These are phyloP conservation scores for Tamias sibiricus DNA, from an alignment of 2,113 vertebrate species.

Conservation along the genomic window DNA sequence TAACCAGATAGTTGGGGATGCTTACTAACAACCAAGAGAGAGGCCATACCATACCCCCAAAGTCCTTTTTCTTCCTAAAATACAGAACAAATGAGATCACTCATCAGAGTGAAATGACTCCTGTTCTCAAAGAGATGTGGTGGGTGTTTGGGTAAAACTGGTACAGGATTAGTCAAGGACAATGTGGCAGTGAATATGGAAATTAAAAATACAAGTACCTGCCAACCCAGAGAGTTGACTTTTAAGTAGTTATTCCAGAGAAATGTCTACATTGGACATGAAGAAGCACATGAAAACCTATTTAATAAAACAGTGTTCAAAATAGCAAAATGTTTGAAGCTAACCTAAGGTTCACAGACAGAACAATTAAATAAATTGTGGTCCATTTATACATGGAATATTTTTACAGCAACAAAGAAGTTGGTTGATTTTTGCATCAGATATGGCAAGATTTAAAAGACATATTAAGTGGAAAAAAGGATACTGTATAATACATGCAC, in stretches of 20 bases:
- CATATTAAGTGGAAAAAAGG: background rate
- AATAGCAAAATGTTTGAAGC: background rate
- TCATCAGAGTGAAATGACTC: background rate
- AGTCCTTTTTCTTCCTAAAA: background rate
- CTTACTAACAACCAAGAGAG: background rate
- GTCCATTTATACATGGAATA: background rate
- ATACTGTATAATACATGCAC: background rate
- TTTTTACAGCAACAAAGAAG: background rate
- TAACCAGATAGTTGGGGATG: background rate
- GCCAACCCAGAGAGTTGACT: background rate
- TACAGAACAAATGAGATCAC: background rate
- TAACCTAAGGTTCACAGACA: background rate
- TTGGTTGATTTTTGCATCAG: background rate
- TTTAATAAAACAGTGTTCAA: background rate
- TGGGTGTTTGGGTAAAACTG: background rate
- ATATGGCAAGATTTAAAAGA: background rate
- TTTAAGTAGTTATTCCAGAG: background rate
- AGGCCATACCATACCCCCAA: background rate
- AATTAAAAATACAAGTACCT: background rate
- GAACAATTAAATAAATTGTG: background rate
- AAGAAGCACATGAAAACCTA: background rate
- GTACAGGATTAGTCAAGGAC: background rate
- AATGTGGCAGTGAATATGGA: background rate
- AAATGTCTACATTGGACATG: background rate
- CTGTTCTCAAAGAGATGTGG: background rate